Evolutionary conservation across 2,797 vertebrate species (phyloP).

Genomic region (Megalops cyprinoides): DNA sequence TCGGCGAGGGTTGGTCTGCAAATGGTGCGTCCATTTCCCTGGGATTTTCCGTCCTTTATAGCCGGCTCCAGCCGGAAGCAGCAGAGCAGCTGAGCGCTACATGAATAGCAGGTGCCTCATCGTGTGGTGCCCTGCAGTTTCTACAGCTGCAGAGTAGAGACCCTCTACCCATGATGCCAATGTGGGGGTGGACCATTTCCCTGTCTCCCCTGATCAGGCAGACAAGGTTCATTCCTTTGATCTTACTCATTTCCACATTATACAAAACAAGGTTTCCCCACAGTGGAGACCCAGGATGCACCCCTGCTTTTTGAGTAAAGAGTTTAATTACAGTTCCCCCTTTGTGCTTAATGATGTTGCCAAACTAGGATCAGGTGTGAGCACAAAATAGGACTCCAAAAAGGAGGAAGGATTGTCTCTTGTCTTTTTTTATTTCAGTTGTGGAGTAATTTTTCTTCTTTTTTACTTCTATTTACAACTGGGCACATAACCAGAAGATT

Average conservation of each 20-base stretch:
- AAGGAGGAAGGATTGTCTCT: neutral
- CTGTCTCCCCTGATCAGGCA: neutral
- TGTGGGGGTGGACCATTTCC: neutral
- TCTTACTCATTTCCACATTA: neutral
- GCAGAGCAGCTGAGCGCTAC: too few relatives aligned
- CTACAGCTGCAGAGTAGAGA: neutral
- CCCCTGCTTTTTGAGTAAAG: conserved; percentile 1
- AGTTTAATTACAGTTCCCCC: conserved; percentile 5
- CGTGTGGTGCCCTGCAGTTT: neutral
- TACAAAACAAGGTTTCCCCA: neutral
- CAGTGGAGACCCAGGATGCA: neutral
- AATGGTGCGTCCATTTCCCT: neutral
- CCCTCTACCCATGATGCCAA: neutral
- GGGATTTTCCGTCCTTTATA: neutral
- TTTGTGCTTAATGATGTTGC: neutral
- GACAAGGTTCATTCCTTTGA: conserved; percentile 1
- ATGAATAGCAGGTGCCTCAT: neutral
- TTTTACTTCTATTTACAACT: neutral
- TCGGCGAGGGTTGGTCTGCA: too few relatives aligned
- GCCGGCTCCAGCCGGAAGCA: too few relatives aligned
- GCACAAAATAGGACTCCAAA: neutral
- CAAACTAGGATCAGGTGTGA: conserved; percentile 13
- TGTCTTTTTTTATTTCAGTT: neutral
- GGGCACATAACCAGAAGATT: neutral
- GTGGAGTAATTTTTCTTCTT: neutral